phyloP scores from a whole-genome alignment of 2,888 invertebrate species.

The Thera britannica region DNA sequence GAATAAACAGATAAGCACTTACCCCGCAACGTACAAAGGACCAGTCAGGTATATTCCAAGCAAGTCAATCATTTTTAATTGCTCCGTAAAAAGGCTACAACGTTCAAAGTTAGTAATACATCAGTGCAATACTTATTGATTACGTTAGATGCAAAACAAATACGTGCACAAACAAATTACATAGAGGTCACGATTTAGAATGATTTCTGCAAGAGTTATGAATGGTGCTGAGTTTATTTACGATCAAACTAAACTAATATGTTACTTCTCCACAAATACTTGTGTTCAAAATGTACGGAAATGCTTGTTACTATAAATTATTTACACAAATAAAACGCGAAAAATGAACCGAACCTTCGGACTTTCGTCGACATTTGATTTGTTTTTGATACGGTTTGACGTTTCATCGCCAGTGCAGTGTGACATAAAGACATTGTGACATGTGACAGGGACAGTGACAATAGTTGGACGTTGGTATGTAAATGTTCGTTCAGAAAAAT shows the following conservation, averaged over 20 bases:
- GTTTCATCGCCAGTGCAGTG: constrained; percentile 16
- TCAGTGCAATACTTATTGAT: constrained; percentile 12
- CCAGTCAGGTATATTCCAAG: constrained; percentile 60
- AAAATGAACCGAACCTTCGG: constrained; percentile 35
- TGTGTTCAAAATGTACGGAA: constrained; percentile 10
- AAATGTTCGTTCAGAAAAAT: constrained; percentile 3
- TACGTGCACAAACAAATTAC: constrained; percentile 12
- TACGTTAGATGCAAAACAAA: constrained; percentile 2
- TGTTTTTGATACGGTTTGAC: constrained; percentile 12
- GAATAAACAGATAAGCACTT: constrained; percentile 49
- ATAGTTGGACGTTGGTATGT: constrained; percentile 5
- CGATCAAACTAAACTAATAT: constrained; percentile 28
- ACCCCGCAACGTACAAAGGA: constrained; percentile 62
- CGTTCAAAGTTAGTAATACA: constrained; percentile 37
- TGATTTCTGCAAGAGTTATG: constrained; percentile 3
- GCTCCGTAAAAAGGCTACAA: constrained; percentile 25
- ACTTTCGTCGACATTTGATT: constrained; percentile 35
- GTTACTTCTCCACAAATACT: constrained; percentile 34
- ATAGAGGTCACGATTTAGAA: constrained; percentile 4
- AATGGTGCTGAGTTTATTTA: constrained; percentile 14
- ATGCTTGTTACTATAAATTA: constrained; percentile 10
- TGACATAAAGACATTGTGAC: too few relatives aligned
- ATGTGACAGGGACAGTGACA: too few relatives aligned
- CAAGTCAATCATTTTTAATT: constrained; percentile 54
- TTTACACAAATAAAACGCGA: constrained; percentile 12